phyloP scores from a whole-genome alignment of 2,113 vertebrate genomes.

The Albula glossodonta region DNA sequence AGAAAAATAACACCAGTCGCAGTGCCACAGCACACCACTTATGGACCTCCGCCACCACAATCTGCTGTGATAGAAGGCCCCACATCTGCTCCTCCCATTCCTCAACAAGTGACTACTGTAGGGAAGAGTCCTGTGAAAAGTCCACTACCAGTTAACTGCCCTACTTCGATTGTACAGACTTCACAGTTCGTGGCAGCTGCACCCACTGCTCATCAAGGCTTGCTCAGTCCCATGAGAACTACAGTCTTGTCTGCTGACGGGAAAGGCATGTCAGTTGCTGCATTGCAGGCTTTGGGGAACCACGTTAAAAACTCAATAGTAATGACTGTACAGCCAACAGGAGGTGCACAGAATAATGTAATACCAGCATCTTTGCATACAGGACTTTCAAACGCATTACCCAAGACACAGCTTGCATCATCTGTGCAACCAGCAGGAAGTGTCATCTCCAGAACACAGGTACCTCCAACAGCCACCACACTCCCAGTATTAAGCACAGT shows the following conservation, averaged over 20 bases:
- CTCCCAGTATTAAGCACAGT: conserved; percentile 69
- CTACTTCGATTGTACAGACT: conserved; percentile 27
- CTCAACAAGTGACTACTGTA: conserved; percentile 20
- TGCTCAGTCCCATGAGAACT: conserved; percentile 25
- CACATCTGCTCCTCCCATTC: conserved; percentile 2
- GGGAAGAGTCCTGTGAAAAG: conserved; percentile 18
- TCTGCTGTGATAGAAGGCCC: conserved; percentile 22
- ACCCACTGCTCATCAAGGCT: conserved; percentile 24
- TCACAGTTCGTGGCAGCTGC: conserved; percentile 26
- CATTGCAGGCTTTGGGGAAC: conserved; percentile 7
- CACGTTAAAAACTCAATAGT: conserved; percentile 13
- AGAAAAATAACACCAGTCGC: conserved; percentile 30
- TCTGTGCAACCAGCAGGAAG: conserved; percentile 40
- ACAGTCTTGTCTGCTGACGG: conserved; percentile 24
- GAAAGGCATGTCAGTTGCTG: conserved; percentile 17
- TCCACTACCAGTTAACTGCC: conserved; percentile 20
- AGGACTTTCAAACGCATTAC: conserved; percentile 34
- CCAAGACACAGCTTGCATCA: conserved; percentile 39
- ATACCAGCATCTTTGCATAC: conserved; percentile 43
- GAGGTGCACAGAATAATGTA: conserved; percentile 22
- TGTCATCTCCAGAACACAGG: conserved; percentile 46
- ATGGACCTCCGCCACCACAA: conserved; percentile 31
- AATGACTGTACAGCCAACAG: conserved; percentile 18
- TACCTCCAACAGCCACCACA: conserved; percentile 71
- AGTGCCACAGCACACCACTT: conserved; percentile 35